Percentiles rank a stretch among this genome's conserved stretches.
These are phyloP conservation scores for Tychaedon coryphoeus DNA, from an alignment of 2,113 vertebrate genomes.

Conservation along the genomic window DNA sequence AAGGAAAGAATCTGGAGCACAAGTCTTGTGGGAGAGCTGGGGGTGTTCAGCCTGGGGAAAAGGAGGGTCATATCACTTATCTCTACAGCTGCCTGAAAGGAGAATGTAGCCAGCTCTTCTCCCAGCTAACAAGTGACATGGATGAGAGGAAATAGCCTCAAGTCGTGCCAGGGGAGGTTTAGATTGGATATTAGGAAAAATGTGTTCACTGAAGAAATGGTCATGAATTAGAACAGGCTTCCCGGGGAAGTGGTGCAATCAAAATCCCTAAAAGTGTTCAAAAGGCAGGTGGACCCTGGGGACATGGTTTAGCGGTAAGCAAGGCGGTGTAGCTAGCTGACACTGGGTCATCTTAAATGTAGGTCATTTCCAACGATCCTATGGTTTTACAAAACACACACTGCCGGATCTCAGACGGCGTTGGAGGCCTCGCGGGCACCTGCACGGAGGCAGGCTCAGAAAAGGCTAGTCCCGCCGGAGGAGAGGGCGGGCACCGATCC, in stretches of 20 bases:
- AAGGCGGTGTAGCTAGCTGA: background rate
- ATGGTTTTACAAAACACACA: rapidly evolving
- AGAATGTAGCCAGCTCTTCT: background rate
- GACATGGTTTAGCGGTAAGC: background rate
- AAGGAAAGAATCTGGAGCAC: background rate
- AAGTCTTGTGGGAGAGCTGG: background rate
- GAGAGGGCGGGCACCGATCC: rapidly evolving
- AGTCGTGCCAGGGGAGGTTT: background rate
- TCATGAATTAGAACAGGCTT: background rate
- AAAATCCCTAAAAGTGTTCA: background rate
- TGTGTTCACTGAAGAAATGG: background rate
- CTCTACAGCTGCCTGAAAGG: background rate
- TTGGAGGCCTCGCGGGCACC: rapidly evolving
- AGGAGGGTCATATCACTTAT: rapidly evolving
- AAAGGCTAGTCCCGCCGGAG: rapidly evolving
- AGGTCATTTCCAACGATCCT: background rate
- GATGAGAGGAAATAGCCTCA: background rate
- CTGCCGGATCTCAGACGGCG: rapidly evolving
- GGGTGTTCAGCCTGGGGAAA: background rate
- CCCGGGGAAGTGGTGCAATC: background rate
- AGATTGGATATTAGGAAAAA: background rate
- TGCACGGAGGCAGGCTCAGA: rapidly evolving
- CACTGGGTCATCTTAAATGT: no score
- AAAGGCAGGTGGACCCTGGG: background rate
- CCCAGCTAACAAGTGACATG: no score